Base-by-base conservation (phyloP, 2,113 vertebrate genomes). In the Bos javanicus region DNA sequence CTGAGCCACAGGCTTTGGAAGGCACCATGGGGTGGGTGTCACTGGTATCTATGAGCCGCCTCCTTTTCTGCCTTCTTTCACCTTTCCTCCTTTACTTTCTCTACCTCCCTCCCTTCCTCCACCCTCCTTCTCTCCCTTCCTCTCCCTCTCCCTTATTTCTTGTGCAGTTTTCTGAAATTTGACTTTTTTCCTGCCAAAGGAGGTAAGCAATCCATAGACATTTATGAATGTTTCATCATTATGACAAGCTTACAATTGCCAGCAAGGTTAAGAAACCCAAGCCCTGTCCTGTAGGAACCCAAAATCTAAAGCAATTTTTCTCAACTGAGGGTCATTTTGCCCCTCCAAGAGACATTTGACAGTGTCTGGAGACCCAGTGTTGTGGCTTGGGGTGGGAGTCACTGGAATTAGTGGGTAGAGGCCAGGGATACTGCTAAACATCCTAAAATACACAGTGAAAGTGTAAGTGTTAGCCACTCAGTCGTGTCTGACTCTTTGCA, bases 101-200 rank as follows among this genome's bases (percentile, higher is more conserved):
- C 2, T n/a, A 0, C 21, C 4, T 62, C 13, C 15, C 6, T 48
- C 16, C 7, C 17, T 6, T 23, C 13, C 33, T 4, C 39, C 71
- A 8, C 15, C 33, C 39, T 52, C 39, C 5, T 23, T 28, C 15
- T 28, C 19, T 74, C 36, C 48, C 17, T 64, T 5, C 9, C 23
- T 87, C n/a, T 28, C 17, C 57, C 3, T 14, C 33, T 46, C 28
- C 14, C 74, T 87, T 43, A 48, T 91, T 95, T 87, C 76, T 90
- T 7, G 3, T 48, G 28, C 16, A 93, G 48, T 28, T 62, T 81
- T 78, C 7, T 59, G 23, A 74, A 87, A 90, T 93, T 78, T 94
- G 43, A 86, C 46, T 50, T 50, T 56, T 85, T 74, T 76, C 21
- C 82, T 88, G 25, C 16, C 64, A 92, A 86, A 95, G 21, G 74